These are phyloP conservation scores for Ameiurus melas DNA, from an alignment of 2,113 vertebrate species.

Conservation along the genomic window DNA sequence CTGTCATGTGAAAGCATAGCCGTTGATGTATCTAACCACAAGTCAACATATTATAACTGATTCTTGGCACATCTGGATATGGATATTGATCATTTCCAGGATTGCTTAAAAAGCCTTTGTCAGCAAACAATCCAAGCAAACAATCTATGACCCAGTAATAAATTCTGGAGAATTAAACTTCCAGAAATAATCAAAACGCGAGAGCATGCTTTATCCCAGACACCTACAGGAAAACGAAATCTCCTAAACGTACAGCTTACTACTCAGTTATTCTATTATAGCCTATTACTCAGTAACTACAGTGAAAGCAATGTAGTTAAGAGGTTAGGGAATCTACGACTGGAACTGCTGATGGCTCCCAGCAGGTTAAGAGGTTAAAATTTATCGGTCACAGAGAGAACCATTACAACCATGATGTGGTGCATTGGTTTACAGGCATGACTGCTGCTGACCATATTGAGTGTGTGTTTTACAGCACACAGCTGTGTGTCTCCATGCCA, in stretches of 20 bases:
- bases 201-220: not conserved
- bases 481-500: constrained; percentile 29
- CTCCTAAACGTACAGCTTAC: not conserved
- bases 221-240: not conserved
- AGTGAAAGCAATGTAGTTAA: not conserved
- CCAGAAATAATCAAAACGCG: not conserved
- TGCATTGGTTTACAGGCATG: not conserved
- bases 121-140: constrained; percentile 7
- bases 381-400: not conserved
- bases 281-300: not conserved
- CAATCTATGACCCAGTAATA: not conserved
- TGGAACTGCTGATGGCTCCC: not conserved
- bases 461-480: constrained; percentile 22
- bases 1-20: constrained; percentile 42
- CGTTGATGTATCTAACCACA: constrained; percentile 24
- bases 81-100: constrained; percentile 44
- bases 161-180: not conserved
- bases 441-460: not conserved
- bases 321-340: not conserved
- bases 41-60: constrained; percentile 6
- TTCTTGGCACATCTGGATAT: constrained; percentile 30
- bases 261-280: not conserved
- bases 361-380: not conserved
- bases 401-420: constrained; percentile 16
- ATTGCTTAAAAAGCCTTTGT: constrained; percentile 21